Evolutionary conservation across 2,113 vertebrate species (phyloP).

Genomic region (Amphilophus citrinellus): DNA sequence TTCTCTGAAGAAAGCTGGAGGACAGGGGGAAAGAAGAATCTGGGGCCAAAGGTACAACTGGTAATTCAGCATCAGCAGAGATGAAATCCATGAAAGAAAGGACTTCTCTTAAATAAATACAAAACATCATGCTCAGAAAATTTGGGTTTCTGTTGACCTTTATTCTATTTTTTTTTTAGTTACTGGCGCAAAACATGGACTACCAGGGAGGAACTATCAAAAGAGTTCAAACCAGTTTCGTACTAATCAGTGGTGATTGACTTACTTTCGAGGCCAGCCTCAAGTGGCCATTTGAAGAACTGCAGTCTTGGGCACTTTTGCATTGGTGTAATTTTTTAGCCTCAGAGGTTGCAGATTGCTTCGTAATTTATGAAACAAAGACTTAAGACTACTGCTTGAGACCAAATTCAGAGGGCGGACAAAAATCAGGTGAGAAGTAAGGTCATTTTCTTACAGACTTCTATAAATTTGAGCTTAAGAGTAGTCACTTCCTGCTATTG

Average conservation of each 20-base stretch:
- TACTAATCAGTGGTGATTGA: background rate
- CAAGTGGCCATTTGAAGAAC: no score
- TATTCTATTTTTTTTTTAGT: background rate
- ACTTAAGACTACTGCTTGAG: background rate
- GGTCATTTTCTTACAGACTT: background rate
- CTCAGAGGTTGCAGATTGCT: background rate
- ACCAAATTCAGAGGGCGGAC: background rate
- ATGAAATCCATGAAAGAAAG: background rate
- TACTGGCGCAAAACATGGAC: background rate
- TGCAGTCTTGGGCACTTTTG: no score
- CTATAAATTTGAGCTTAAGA: background rate
- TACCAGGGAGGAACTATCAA: no score
- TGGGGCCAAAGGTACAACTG: slow-evolving; percentile 39
- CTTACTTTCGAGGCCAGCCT: no score
- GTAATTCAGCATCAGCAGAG: slow-evolving; percentile 42
- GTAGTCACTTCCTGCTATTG: background rate
- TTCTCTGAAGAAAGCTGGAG: slow-evolving; percentile 9
- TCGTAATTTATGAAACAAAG: background rate
- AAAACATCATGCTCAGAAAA: background rate
- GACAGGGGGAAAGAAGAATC: background rate
- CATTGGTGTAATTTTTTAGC: no score
- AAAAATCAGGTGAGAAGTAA: background rate
- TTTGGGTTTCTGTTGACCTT: background rate
- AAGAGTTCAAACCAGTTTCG: no score
- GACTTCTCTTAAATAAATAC: background rate